phyloP scores from a whole-genome alignment of 2,797 vertebrate species.

The Denticeps clupeoides region DNA sequence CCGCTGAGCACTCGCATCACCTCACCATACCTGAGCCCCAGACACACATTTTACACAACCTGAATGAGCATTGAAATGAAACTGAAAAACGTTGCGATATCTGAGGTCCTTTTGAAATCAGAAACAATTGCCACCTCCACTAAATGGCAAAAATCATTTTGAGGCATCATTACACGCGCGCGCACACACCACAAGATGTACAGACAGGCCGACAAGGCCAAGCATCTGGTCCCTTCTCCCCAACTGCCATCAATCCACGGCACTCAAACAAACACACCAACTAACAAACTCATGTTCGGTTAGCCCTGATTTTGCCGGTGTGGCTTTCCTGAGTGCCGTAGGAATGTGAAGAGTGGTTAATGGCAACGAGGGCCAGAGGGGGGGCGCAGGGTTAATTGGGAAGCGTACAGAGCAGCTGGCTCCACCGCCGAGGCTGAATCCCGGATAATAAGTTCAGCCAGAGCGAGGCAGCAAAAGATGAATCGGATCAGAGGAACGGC shows the following conservation, averaged over 20 bases:
- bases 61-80: no score
- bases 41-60: no score
- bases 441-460: conserved; percentile 58
- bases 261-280: no score
- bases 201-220: conserved; percentile 8
- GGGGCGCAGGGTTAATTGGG: conserved; percentile 58
- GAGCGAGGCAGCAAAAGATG: not conserved
- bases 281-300: no score
- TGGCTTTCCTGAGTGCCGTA: conserved; percentile 25
- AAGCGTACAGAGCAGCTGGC: conserved; percentile 59
- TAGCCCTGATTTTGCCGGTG: no score
- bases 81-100: no score
- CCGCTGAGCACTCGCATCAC: not conserved
- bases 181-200: not conserved
- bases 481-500: not conserved
- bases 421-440: conserved; percentile 46
- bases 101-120: no score
- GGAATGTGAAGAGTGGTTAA: conserved; percentile 2
- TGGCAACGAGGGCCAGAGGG: conserved; percentile 17
- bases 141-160: no score
- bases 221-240: conserved; percentile 43
- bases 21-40: not conserved
- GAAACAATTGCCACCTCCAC: no score
- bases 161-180: conserved; percentile 9
- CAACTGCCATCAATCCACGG: no score